Percentiles rank a stretch among this genome's conserved stretches.
Evolutionary conservation across 2,888 invertebrate genomes (phyloP).

Genomic region (Erebia aethiops): DNA sequence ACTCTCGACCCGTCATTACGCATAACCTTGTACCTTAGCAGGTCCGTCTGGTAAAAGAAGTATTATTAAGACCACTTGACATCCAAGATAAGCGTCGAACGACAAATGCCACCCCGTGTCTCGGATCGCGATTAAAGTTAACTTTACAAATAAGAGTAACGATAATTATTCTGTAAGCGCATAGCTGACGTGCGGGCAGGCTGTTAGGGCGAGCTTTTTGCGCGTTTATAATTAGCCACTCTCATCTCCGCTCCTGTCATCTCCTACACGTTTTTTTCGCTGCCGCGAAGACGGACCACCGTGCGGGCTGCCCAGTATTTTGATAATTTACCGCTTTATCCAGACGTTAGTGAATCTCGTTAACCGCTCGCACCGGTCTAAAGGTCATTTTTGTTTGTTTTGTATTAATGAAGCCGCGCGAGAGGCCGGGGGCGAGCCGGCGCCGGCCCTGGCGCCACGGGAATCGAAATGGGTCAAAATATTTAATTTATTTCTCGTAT

Average conservation of each 20-base stretch:
- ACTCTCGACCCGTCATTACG: constrained; percentile 51
- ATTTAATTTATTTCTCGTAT: constrained; percentile 77
- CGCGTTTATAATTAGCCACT: constrained; percentile 67
- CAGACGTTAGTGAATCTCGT: constrained; percentile 80
- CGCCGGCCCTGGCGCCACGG: constrained; percentile 75
- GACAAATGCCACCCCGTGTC: constrained; percentile 14
- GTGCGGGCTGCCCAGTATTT: constrained; percentile 69
- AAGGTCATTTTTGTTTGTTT: constrained; percentile 82
- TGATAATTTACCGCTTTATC: constrained; percentile 82
- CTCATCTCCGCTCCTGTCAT: constrained; percentile 77
- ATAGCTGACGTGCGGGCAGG: constrained; percentile 60
- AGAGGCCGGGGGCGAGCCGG: constrained; percentile 77
- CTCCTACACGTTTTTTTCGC: constrained; percentile 75
- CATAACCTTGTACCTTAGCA: constrained; percentile 1
- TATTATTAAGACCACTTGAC: constrained; percentile 4
- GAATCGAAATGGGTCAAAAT: constrained; percentile 73
- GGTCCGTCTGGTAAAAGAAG: not conserved
- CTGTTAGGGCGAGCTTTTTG: constrained; percentile 55
- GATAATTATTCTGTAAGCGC: constrained; percentile 47
- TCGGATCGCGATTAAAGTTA: constrained; percentile 10
- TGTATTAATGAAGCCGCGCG: constrained; percentile 78
- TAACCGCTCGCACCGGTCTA: constrained; percentile 74
- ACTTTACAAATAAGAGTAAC: constrained; percentile 12
- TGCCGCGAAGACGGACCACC: constrained; percentile 70
- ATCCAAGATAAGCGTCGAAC: constrained; percentile 38